These are phyloP conservation scores for Blastobasis lacticolella DNA, from an alignment of 2,888 invertebrate genomes.

Conservation along the genomic window DNA sequence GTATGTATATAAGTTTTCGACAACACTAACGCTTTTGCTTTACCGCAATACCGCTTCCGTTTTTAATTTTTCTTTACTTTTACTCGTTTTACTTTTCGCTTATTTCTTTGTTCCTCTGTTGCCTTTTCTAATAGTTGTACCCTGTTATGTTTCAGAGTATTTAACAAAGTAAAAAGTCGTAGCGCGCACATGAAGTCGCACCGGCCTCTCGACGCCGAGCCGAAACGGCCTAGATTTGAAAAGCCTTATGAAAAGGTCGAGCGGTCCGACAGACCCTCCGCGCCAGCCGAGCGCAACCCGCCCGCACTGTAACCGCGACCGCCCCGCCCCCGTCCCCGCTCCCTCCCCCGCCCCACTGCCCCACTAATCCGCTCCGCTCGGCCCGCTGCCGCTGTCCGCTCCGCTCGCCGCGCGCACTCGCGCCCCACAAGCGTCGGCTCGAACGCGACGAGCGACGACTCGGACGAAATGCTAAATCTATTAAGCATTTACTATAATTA, in stretches of 20 bases:
- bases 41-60: conserved; percentile 33
- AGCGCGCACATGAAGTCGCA: conserved; percentile 99
- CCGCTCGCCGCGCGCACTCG: conserved; percentile 19
- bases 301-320: conserved; percentile 45
- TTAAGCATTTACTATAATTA: conserved; percentile 57
- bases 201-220: conserved; percentile 90
- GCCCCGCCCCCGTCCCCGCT: conserved; percentile 17
- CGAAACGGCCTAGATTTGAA: conserved; percentile 78
- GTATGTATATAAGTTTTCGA: conserved; percentile 44
- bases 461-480: conserved; percentile 44
- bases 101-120: conserved; percentile 40
- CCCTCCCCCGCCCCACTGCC: conserved; percentile 4
- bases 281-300: conserved; percentile 55
- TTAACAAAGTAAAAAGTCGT: conserved; percentile 98
- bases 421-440: conserved; percentile 11
- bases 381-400: conserved; percentile 11
- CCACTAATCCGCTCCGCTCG: conserved; percentile 1
- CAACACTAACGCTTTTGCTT: conserved; percentile 53
- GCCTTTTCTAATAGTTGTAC: conserved; percentile 58
- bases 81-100: conserved; percentile 24
- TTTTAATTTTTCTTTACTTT: conserved; percentile 15
- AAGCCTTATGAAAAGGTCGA: conserved; percentile 75
- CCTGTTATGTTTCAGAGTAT: conserved; percentile 85
- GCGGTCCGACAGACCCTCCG: conserved; percentile 60
- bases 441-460: conserved; percentile 27